Percentiles rank a stretch among this genome's conserved stretches.
Evolutionary conservation across 1,140 invertebrate genomes (phyloP).

Genomic region (Bactericera cockerelli): DNA sequence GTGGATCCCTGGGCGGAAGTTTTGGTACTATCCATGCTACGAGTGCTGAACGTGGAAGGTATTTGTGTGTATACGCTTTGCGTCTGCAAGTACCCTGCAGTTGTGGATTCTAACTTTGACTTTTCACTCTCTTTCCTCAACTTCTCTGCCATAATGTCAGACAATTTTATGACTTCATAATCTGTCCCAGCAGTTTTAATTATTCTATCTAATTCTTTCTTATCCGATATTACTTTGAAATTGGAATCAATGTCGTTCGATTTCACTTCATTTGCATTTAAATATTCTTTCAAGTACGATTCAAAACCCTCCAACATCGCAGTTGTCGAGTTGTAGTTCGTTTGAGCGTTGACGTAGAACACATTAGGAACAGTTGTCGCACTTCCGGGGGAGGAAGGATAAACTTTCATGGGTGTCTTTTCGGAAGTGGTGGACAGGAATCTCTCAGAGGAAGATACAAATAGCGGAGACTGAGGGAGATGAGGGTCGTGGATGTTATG

Average conservation of each 20-base stretch:
- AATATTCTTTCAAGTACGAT: background rate
- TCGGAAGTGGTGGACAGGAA: background rate
- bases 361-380: background rate
- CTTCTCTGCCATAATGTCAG: slow-evolving; percentile 3
- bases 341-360: slow-evolving; percentile 1
- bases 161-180: background rate
- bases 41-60: background rate
- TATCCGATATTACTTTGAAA: slow-evolving; percentile 1
- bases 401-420: background rate
- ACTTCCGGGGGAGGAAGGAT: background rate
- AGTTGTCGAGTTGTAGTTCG: background rate
- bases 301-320: background rate
- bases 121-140: background rate
- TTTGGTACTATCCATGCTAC: background rate
- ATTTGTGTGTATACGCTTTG: background rate
- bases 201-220: background rate
- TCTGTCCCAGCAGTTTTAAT: background rate
- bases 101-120: background rate
- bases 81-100: background rate
- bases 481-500: background rate
- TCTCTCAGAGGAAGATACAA: slow-evolving; percentile 5
- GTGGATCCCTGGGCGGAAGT: background rate
- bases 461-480: background rate
- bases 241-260: slow-evolving; percentile 5
- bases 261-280: slow-evolving; percentile 9